Conservation (phyloP, 2,113 vertebrate species). For the Rattus rattus region DNA sequence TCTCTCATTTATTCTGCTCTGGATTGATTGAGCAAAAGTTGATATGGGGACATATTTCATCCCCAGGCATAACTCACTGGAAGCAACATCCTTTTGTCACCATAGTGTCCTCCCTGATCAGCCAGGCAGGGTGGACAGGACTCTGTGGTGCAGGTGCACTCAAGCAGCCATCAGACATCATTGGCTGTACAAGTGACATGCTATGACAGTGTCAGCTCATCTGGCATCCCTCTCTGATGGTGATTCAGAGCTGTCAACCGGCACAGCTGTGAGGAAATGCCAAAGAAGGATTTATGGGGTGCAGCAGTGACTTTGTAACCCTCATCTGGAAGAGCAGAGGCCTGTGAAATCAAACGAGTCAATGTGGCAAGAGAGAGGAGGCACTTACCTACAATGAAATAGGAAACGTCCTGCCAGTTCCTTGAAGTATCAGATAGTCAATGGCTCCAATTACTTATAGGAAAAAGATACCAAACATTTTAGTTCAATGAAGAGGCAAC, state of each 20-base stretch:
- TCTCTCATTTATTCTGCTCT: constrained; percentile 50
- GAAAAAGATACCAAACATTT: neutral
- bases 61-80: constrained; percentile 77
- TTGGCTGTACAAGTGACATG: constrained; percentile 5
- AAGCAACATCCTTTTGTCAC: constrained; percentile 66
- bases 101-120: neutral
- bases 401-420: neutral
- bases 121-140: constrained; percentile 41
- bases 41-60: constrained; percentile 73
- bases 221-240: constrained; percentile 78
- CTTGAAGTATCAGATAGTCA: constrained; percentile 3
- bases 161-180: neutral
- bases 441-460: neutral
- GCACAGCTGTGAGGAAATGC: constrained; percentile 81
- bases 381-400: constrained; percentile 15
- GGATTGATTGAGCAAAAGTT: constrained; percentile 68
- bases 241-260: constrained; percentile 85
- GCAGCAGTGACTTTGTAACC: constrained; percentile 80
- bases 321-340: constrained; percentile 79
- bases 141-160: constrained; percentile 69
- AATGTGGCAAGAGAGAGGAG: constrained; percentile 39
- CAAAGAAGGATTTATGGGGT: constrained; percentile 82
- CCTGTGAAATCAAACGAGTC: constrained; percentile 80
- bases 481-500: neutral
- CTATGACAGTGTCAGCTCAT: constrained; percentile 78